Conservation (phyloP, 2,113 vertebrate species). For the Heterotilapia buettikoferi region DNA sequence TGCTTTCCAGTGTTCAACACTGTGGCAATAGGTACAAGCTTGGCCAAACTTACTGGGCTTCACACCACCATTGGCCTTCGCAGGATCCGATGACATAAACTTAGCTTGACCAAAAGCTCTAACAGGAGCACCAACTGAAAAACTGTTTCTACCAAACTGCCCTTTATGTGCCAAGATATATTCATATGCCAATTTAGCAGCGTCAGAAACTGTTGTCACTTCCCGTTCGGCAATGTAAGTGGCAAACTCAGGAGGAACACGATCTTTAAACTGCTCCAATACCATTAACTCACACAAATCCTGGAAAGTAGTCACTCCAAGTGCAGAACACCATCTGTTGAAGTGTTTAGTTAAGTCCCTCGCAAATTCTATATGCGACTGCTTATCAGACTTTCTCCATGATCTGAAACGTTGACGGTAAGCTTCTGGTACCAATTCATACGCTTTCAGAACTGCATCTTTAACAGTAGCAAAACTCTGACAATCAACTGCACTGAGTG, state of each 20-base stretch:
- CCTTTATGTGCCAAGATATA: background rate
- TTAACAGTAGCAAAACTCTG: too few species aligned
- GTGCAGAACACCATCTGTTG: too few species aligned
- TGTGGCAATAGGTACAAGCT: accelerated
- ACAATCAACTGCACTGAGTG: too few species aligned
- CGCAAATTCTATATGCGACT: accelerated
- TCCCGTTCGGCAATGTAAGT: accelerated
- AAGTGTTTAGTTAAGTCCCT: accelerated
- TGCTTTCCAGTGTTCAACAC: background rate
- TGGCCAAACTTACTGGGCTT: background rate
- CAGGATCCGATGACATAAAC: accelerated
- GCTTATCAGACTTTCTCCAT: too few species aligned
- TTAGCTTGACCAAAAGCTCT: background rate
- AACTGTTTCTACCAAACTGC: background rate
- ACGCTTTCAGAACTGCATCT: accelerated
- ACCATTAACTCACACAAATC: too few species aligned
- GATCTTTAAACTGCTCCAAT: background rate
- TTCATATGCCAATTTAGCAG: background rate
- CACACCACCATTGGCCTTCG: accelerated
- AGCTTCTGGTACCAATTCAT: accelerated
- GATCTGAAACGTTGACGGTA: too few species aligned
- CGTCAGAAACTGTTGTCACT: accelerated
- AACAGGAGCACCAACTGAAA: accelerated
- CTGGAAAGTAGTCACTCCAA: accelerated
- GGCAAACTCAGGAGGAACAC: background rate